Percentiles rank a stretch among this genome's conserved stretches.
phyloP scores from a whole-genome alignment of 2,113 vertebrate genomes.

The Gavia stellata region DNA sequence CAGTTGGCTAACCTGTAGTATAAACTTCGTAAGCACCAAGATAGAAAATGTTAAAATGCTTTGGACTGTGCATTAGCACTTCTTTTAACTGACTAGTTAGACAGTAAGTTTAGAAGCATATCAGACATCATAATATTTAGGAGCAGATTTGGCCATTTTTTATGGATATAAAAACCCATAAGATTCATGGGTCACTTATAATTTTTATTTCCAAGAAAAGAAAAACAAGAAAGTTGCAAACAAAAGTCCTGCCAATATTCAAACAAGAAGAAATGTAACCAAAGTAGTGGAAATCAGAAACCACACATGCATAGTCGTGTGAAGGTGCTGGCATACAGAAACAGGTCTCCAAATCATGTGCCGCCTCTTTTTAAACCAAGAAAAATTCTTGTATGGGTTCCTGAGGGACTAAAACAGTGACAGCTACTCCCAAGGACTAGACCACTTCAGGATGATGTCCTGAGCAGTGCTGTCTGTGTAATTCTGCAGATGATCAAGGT shows the following conservation, averaged over 20 bases:
- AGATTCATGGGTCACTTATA: neutral
- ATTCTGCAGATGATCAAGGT: neutral
- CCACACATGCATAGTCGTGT: neutral
- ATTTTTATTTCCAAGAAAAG: neutral
- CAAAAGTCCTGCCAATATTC: neutral
- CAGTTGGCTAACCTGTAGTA: neutral
- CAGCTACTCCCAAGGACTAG: neutral
- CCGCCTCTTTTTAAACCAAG: neutral
- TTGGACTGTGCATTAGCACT: neutral
- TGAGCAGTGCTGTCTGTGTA: neutral
- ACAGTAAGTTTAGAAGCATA: neutral
- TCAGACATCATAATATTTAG: neutral
- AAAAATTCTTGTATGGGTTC: neutral
- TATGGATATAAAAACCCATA: neutral
- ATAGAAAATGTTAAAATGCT: neutral
- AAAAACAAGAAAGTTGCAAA: neutral
- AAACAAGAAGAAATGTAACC: neutral
- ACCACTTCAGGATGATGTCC: neutral
- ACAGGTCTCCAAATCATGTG: neutral
- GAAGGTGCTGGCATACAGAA: neutral
- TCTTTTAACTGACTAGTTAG: neutral
- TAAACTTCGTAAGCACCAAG: neutral
- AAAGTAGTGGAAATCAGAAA: neutral
- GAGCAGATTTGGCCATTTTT: neutral
- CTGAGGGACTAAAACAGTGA: neutral